A percentile compares a stretch with the other conserved stretches of the same genome.
Conservation (phyloP, 2,113 vertebrate species). For the Desmodus rotundus region DNA sequence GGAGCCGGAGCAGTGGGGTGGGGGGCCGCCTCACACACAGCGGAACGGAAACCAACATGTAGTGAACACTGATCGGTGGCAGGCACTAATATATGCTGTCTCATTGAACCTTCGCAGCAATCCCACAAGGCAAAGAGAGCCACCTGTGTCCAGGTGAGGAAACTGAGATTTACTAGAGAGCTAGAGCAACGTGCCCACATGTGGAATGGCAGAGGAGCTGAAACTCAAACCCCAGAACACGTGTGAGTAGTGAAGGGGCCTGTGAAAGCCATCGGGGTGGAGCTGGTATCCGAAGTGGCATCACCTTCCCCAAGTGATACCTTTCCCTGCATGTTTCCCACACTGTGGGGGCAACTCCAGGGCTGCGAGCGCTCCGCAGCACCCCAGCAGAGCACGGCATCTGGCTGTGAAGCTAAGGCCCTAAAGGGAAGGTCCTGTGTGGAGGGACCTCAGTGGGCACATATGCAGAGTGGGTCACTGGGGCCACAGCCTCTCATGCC, state of each 20-base stretch:
- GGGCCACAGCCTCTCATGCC: neutral
- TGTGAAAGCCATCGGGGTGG: neutral
- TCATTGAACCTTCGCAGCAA: neutral
- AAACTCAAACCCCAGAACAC: neutral
- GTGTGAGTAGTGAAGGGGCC: neutral
- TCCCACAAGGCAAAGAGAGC: neutral
- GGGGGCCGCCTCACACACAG: neutral
- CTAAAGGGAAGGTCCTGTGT: neutral
- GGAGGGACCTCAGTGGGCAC: neutral
- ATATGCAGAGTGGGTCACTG: neutral
- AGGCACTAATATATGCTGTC: neutral
- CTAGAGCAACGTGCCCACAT: neutral
- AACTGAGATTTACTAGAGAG: neutral
- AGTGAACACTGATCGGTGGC: neutral
- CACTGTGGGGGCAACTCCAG: neutral
- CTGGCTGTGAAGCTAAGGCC: neutral
- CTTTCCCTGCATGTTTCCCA: neutral
- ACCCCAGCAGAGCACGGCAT: neutral
- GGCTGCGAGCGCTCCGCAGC: neutral
- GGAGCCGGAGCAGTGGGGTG: accelerated
- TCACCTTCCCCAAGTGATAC: neutral
- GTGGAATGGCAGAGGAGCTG: neutral
- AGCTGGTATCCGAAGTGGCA: neutral
- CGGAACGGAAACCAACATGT: accelerated
- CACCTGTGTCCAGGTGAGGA: neutral